phyloP scores from a whole-genome alignment of 1,140 invertebrate genomes.

The Camponotus pennsylvanicus region DNA sequence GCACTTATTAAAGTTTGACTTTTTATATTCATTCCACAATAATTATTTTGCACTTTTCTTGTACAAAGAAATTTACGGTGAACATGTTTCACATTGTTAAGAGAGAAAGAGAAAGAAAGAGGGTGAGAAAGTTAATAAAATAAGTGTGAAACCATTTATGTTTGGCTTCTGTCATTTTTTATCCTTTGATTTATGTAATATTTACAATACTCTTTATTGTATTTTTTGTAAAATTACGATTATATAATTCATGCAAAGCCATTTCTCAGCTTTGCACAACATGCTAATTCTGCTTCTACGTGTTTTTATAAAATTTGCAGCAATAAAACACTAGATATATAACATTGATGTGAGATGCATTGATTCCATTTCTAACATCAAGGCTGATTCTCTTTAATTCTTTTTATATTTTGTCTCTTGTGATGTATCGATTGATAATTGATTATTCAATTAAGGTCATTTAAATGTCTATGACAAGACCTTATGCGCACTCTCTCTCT shows the following conservation, averaged over 20 bases:
- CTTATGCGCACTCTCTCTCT: too few species aligned
- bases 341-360: not conserved
- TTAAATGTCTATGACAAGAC: not conserved
- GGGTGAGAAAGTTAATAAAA: constrained; percentile 1
- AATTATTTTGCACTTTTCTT: not conserved
- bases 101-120: too few species aligned
- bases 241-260: not conserved
- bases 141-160: constrained; percentile 1
- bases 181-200: not conserved
- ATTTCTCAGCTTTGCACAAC: not conserved
- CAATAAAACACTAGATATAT: not conserved
- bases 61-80: not conserved
- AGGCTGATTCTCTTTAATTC: constrained; percentile 11
- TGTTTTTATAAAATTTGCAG: not conserved
- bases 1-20: not conserved
- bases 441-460: constrained; percentile 31
- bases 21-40: constrained; percentile 12
- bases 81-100: not conserved
- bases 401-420: constrained; percentile 14
- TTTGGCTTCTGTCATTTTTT: not conserved
- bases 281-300: not conserved
- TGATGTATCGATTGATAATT: constrained; percentile 38
- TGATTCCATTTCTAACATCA: constrained; percentile 23
- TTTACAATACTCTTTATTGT: not conserved
- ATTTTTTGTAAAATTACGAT: not conserved